A percentile compares a stretch with the other conserved stretches of the same genome.
These are phyloP conservation scores for Rana temporaria DNA, from an alignment of 2,113 vertebrate genomes.

Conservation along the genomic window DNA sequence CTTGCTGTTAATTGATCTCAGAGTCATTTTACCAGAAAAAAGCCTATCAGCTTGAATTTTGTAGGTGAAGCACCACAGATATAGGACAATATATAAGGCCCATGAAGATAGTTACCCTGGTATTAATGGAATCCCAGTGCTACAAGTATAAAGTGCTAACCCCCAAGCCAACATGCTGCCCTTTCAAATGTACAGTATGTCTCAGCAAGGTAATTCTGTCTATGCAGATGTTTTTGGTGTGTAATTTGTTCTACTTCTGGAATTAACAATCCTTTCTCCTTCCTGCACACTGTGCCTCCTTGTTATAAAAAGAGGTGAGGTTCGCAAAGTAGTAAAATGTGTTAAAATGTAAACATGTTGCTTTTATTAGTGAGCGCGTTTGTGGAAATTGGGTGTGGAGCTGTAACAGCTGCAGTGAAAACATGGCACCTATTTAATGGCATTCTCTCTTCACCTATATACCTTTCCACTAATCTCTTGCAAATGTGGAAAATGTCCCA, in stretches of 20 bases:
- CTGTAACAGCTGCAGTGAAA: conserved; percentile 45
- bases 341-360: conserved; percentile 53
- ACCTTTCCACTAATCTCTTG: conserved; percentile 45
- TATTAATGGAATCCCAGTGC: no score
- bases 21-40: no score
- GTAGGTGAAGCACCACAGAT: no score
- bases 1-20: no score
- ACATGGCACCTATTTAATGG: conserved; percentile 45
- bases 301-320: conserved; percentile 39
- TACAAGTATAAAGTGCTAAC: no score
- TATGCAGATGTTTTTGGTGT: neutral
- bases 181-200: no score
- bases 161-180: no score
- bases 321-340: conserved; percentile 30
- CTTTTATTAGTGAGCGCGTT: conserved; percentile 35
- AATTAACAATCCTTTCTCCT: conserved; percentile 28
- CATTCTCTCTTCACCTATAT: conserved; percentile 42
- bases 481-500: conserved; percentile 36
- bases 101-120: no score
- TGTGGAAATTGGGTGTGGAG: conserved; percentile 45
- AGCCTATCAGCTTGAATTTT: no score
- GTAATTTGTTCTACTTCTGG: conserved; percentile 36
- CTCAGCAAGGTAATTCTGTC: neutral
- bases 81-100: no score
- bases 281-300: conserved; percentile 33